Evolutionary conservation across 2,888 invertebrate genomes (phyloP).

Genomic region (Cephus runcator): DNA sequence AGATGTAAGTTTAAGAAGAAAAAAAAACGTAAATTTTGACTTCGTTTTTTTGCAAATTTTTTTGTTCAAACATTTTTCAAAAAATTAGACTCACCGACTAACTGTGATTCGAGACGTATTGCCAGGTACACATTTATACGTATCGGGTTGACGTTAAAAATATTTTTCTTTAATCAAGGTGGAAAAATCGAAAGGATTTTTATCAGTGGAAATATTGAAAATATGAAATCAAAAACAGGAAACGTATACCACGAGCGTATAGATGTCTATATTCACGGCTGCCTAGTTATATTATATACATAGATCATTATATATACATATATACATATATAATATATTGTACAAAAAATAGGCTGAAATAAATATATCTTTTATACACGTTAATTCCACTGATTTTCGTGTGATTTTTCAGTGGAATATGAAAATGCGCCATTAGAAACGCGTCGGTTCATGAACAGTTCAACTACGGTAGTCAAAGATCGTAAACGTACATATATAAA

Average conservation of each 20-base stretch:
- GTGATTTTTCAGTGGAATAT: neutral
- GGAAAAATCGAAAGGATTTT: neutral
- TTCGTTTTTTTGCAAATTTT: neutral
- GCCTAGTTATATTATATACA: neutral
- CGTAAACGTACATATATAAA: neutral
- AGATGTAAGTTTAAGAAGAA: neutral
- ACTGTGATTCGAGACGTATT: neutral
- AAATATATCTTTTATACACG: constrained; percentile 2
- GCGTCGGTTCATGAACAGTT: neutral
- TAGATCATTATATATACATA: neutral
- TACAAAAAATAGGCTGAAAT: neutral
- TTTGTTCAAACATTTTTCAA: neutral
- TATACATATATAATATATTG: neutral
- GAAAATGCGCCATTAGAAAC: neutral
- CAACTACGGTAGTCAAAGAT: neutral
- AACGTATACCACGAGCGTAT: neutral
- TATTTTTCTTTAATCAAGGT: neutral
- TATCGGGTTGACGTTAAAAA: neutral
- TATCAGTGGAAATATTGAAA: neutral
- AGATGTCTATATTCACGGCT: neutral
- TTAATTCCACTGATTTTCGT: neutral
- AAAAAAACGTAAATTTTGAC: neutral
- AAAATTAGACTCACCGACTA: neutral
- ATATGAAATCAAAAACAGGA: neutral
- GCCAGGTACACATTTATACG: neutral